Conservation (phyloP, 2,797 vertebrate species). For the Taeniopygia guttata region DNA sequence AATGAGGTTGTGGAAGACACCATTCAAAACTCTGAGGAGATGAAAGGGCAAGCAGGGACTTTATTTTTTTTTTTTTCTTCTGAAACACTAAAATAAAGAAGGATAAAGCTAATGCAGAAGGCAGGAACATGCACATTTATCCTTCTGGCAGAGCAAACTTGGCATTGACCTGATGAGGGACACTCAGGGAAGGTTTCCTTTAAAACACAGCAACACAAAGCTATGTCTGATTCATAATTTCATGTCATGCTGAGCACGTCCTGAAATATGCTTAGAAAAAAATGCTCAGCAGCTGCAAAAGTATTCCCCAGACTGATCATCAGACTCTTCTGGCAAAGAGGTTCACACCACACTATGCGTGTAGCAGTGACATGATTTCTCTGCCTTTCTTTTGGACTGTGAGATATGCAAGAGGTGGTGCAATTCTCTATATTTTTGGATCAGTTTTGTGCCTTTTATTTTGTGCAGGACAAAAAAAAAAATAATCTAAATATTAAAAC, state of each 20-base stretch:
- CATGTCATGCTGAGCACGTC: fast-evolving
- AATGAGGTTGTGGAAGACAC: background rate
- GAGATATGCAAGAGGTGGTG: background rate
- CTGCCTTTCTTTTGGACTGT: background rate
- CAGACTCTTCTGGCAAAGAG: background rate
- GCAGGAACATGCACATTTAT: background rate
- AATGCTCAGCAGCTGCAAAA: background rate
- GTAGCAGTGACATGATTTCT: background rate
- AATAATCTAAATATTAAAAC: background rate
- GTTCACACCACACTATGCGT: fast-evolving
- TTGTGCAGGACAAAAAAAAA: background rate
- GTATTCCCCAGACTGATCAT: background rate
- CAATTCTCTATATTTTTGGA: background rate
- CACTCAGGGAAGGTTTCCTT: fast-evolving
- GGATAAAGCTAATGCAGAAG: background rate
- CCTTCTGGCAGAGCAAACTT: background rate
- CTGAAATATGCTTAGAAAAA: background rate
- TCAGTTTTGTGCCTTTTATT: background rate
- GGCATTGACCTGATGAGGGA: background rate
- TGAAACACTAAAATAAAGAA: background rate
- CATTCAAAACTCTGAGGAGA: background rate
- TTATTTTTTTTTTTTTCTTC: fast-evolving
- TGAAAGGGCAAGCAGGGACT: background rate
- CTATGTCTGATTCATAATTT: fast-evolving
- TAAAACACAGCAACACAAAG: background rate